Evolutionary conservation across 2,113 vertebrate species (phyloP).

Genomic region (human (Homo sapiens)): GRCh38 chr1:102051001-102051500

Average conservation of each 20-base stretch:
- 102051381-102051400: no score
- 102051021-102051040: not conserved
- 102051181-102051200: not conserved
- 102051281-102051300: not conserved
- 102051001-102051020: not conserved
- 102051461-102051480: no score
- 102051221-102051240: not conserved
- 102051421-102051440: no score
- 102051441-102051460: no score
- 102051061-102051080: not conserved
- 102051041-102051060: not conserved
- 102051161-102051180: not conserved
- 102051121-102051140: not conserved
- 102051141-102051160: not conserved
- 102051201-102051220: not conserved
- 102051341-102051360: no score
- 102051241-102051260: not conserved
- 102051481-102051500: not conserved
- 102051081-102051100: not conserved
- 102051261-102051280: not conserved
- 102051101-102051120: accelerated
- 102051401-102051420: no score
- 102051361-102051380: no score
- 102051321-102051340: no score
- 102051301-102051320: not conserved